Conservation (phyloP, 2,888 invertebrate species). For the Eupithecia subumbrata region DNA sequence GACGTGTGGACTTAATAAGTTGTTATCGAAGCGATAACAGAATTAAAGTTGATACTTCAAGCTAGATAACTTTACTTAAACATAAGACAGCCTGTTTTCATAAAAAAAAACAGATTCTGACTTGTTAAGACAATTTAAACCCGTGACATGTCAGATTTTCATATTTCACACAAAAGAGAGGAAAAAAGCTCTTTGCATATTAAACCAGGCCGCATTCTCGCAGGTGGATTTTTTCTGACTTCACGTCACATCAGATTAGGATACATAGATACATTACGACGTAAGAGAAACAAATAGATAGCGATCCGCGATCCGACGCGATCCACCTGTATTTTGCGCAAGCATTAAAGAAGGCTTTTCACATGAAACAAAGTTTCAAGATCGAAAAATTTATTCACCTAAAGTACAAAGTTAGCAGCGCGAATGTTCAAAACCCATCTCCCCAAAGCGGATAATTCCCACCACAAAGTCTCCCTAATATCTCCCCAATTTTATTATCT, state of each 20-base stretch:
- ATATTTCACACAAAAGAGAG: not conserved
- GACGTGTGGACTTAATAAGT: not conserved
- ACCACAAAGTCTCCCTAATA: slow-evolving; percentile 2
- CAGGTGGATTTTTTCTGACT: not conserved
- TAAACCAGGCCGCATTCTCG: not conserved
- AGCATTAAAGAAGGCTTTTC: not conserved
- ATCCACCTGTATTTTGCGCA: not conserved
- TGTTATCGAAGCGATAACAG: not conserved
- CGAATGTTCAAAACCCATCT: not conserved
- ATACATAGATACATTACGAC: not conserved
- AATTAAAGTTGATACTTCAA: not conserved
- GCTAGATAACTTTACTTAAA: not conserved
- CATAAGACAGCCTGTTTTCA: not conserved
- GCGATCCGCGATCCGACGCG: not conserved
- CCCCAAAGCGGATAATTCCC: not conserved
- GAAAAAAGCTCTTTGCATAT: not conserved
- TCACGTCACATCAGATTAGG: not conserved
- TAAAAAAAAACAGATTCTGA: not conserved
- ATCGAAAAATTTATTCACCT: not conserved
- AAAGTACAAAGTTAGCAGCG: not conserved
- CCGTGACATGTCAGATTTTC: not conserved
- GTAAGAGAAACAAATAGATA: not conserved
- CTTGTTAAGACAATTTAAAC: not conserved
- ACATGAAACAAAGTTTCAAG: not conserved
- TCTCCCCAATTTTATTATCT: slow-evolving; percentile 27